A percentile compares a stretch with the other conserved stretches of the same genome.
Evolutionary conservation across 2,888 invertebrate genomes (phyloP).

Genomic region (Drosophila formosana): DNA sequence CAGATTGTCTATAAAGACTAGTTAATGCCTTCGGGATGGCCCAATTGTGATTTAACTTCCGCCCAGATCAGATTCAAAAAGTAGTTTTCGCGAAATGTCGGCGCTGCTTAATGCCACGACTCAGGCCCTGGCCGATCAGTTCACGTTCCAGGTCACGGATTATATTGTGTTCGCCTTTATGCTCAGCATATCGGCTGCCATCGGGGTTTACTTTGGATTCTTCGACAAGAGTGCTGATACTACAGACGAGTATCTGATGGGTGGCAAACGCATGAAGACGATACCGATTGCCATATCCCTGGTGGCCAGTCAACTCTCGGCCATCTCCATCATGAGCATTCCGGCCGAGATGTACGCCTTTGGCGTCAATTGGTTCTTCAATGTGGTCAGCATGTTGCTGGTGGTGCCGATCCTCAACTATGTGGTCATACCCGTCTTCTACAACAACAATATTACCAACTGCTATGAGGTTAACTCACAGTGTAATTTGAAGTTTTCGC

Average conservation of each 20-base stretch:
- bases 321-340: conserved; percentile 86
- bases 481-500: neutral
- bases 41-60: conserved; percentile 29
- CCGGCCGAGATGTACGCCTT: conserved; percentile 86
- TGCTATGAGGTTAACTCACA: conserved; percentile 85
- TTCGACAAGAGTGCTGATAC: conserved; percentile 86
- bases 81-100: conserved; percentile 41
- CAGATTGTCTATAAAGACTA: conserved; percentile 3
- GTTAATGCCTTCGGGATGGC: neutral
- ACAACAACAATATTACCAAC: conserved; percentile 85
- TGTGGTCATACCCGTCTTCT: conserved; percentile 86
- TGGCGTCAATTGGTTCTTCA: conserved; percentile 85
- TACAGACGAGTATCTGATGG: conserved; percentile 87
- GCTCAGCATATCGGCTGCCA: conserved; percentile 86
- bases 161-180: conserved; percentile 87
- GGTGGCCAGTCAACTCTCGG: conserved; percentile 87
- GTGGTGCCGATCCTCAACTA: conserved; percentile 81
- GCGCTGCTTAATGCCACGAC: conserved; percentile 43
- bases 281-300: conserved; percentile 88
- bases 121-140: conserved; percentile 46
- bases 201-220: conserved; percentile 87
- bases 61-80: conserved; percentile 6
- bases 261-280: conserved; percentile 86
- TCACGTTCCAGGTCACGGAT: conserved; percentile 84
- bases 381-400: conserved; percentile 84